Base-by-base conservation (phyloP, 2,797 vertebrate genomes). In the Crax fasciolata region DNA sequence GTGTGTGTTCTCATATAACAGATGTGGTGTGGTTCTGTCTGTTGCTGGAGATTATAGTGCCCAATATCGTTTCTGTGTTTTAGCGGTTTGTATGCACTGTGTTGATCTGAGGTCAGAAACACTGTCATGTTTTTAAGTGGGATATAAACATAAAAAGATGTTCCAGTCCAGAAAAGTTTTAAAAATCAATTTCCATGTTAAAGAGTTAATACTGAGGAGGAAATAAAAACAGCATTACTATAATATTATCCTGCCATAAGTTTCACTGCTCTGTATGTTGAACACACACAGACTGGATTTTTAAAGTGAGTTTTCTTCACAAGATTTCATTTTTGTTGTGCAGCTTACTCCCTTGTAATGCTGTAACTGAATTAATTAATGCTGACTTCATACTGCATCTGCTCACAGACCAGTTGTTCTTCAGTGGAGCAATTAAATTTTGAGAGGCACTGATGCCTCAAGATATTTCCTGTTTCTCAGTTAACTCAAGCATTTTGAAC, bases 331-430 rank as follows among this genome's bases (percentile, higher is more conserved):
- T 94, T 90, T 65, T 77, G 30, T 83, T 89, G 32, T 84, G 89
- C 51, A 44, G 46, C 27, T 75, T 86, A 20, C 9, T 43, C 10
- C 14, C 46, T 62, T 91, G 62, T 88, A 92, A 75, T 86, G 35
- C 90, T 95, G 80, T 91, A 94, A 91, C 61, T 75, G 70, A 91
- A 80, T 88, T 91, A 97, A 95, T 96, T 93, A 91, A 94, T 90
- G 85, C 95, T 96, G 95, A 94, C 82, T 97, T 97, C 95, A 95
- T 96, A 62, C 66, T 91, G 58, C 95, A 94, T 96, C 96, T 97
- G 94, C 76, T 94, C 16, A 87, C 73, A 94, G 76, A 86, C 87
- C 93, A 88, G 82, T 96, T 94, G 65, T 92, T 95, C 71, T 94
- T 94, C 82, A 89, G 65, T 49, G 83, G 63, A 94, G 95, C 89